Evolutionary conservation across 2,888 invertebrate genomes (phyloP), one percentile per base, ranked within the genome.

Genomic region (Gymnoscelis rufifasciata): DNA sequence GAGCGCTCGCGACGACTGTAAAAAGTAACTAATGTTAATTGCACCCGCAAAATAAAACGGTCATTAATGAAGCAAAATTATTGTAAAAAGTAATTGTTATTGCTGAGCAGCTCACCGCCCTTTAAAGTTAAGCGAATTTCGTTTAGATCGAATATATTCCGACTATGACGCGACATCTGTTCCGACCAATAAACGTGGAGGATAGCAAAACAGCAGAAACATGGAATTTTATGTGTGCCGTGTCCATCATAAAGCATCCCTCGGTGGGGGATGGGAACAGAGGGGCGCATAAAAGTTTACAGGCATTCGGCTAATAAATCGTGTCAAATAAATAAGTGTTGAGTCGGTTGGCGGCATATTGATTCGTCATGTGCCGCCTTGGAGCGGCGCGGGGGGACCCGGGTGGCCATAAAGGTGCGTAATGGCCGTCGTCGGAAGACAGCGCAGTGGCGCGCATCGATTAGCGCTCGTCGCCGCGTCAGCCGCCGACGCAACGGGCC

Each of bases 361-460:
- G 88, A 88, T 88, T 88, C 86, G 88, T 87, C 87, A 88, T 86
- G 83, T 83, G 84, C 83, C 83, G 84, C 83, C 83, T 83, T 83
- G 71, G 78, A 76, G 78, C 73, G 74, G 76, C 66, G 70, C 68
- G 68, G 69, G 68, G 70, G 71, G 69, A 71, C 67, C 68, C 66
- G 76, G 82, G 78, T 78, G 83, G 89, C 91, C 90, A 92, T 92
- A 92, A 92, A 92, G 91, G 92, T 92, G 92, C 92, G 92, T 92
- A 92, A 92, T 92, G 91, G 91, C 89, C 89, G 90, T 87, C 80
- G 86, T 87, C 89, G 90, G 90, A 91, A 91, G 90, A 90, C 89
- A 90, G 90, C 91, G 91, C 89, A 91, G 90, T 90, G 83, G 76
- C 83, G 90, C 90, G 91, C 91, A 91, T 91, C 91, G 92, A 92